Conservation (phyloP, 37 sponge, comb jelly and placozoan species). For the Cliona cf. orientalis region DNA sequence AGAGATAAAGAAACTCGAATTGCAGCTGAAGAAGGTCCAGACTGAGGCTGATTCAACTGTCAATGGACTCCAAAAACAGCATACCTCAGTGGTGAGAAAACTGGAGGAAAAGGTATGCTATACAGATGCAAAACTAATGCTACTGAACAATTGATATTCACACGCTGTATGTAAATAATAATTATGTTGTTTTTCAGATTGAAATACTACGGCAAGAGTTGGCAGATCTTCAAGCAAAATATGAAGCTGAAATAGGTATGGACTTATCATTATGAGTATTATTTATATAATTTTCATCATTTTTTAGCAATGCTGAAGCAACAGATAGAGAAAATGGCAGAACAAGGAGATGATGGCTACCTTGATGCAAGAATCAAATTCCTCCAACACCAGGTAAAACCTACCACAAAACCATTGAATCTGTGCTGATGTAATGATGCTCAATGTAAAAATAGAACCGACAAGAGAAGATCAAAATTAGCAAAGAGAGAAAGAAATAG, state of each 20-base stretch:
- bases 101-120: slow-evolving; percentile 35
- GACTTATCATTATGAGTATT: background rate
- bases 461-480: slow-evolving; percentile 52
- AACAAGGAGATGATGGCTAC: slow-evolving; percentile 31
- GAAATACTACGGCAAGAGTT: slow-evolving; percentile 40
- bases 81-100: slow-evolving; percentile 1
- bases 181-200: slow-evolving; percentile 13
- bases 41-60: slow-evolving; percentile 20
- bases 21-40: background rate
- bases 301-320: background rate
- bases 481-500: slow-evolving; percentile 30
- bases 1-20: slow-evolving; percentile 47
- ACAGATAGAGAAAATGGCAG: background rate
- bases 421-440: background rate
- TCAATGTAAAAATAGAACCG: slow-evolving; percentile 25
- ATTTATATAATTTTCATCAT: background rate
- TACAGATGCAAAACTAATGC: background rate
- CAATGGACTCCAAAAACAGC: background rate
- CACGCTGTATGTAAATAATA: background rate
- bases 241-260: slow-evolving; percentile 44
- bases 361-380: slow-evolving; percentile 60
- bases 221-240: slow-evolving; percentile 4
- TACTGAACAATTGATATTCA: no score
- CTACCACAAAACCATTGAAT: background rate
- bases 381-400: slow-evolving; percentile 56